These are phyloP conservation scores for Anagyrus pseudococci DNA, from an alignment of 2,888 invertebrate genomes.

Conservation along the genomic window DNA sequence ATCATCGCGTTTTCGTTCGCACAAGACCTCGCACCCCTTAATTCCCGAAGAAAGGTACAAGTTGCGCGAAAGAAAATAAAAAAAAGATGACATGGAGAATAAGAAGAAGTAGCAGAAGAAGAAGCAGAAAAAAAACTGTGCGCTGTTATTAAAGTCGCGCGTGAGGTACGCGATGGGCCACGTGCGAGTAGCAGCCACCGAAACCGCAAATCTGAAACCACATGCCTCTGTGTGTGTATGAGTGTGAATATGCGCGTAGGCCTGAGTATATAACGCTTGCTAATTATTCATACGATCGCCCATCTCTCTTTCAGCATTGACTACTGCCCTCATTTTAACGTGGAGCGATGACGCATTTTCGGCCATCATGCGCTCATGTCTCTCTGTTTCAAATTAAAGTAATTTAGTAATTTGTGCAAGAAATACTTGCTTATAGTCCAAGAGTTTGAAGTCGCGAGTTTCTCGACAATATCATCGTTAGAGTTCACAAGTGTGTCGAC, in stretches of 20 bases:
- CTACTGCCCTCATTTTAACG: conserved; percentile 45
- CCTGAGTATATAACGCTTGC: too few species aligned
- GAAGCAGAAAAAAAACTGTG: conserved; percentile 3
- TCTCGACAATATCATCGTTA: too few species aligned
- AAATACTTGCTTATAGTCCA: too few species aligned
- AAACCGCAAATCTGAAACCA: conserved; percentile 48
- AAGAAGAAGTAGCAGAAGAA: background rate
- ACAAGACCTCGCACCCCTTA: too few species aligned
- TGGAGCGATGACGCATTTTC: conserved; percentile 10
- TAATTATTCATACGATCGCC: conserved; percentile 52
- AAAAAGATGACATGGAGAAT: background rate
- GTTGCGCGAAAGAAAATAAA: background rate
- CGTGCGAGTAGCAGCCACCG: conserved; percentile 31
- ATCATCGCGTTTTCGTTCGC: too few species aligned
- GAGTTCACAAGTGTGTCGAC: too few species aligned
- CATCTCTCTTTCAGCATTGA: too few species aligned
- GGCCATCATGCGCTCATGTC: too few species aligned
- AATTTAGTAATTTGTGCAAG: too few species aligned
- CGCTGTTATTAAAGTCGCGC: conserved; percentile 27
- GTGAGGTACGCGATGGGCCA: background rate
- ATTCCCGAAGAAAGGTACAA: background rate
- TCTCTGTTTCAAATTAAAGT: too few species aligned
- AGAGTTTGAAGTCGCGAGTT: too few species aligned
- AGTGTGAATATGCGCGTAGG: background rate
- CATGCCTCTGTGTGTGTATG: background rate